Evolutionary conservation across 2,888 invertebrate genomes (phyloP), one percentile per base, ranked within the genome.

Genomic region (Steinernema scapterisci): DNA sequence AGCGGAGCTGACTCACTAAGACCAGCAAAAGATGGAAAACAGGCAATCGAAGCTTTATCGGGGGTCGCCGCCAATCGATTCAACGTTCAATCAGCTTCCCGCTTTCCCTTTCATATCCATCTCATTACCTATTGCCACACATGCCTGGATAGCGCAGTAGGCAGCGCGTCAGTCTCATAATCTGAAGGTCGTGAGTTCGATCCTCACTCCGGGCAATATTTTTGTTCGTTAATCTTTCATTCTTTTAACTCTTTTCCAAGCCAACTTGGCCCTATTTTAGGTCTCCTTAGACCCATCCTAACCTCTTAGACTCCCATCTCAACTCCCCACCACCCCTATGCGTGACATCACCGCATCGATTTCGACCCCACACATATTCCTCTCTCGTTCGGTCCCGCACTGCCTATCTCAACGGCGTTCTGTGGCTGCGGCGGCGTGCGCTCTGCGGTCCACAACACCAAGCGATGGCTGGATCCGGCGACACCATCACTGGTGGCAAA

Each of bases 171-270:
- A 92, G 92, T 92, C 92, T 92, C 92, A 92, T 92, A 92, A 92
- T 92, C 92, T 92, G 92, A 93, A 93, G 93, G 93, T 93, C 93
- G 93, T 93, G 93, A 93, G 93, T 93, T 93, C 93, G 93, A 93
- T 92, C 93, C 93, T 93, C 93, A 93, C 93, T 81, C 81, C 81
- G 82, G 82, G 83, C 81, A 83, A 78, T 48, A 48, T 48, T 48
- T 48, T 44, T 44, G n/a, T n/a, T n/a, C n/a, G n/a, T n/a, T n/a
- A n/a, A n/a, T n/a, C n/a, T n/a, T n/a, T n/a, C n/a, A n/a, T n/a
- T n/a, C n/a, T n/a, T n/a, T 38, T 38, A 38, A 38, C 38, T 38
- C 9, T 38, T 38, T 38, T 38, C 5, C 38, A 38, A 9, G 38
- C 9, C 9, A 38, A 38, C 9, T 38, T 38, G 38, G 38, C 5